These are phyloP conservation scores for Dermatemys mawii DNA, from an alignment of 2,113 vertebrate species.

Conservation along the genomic window DNA sequence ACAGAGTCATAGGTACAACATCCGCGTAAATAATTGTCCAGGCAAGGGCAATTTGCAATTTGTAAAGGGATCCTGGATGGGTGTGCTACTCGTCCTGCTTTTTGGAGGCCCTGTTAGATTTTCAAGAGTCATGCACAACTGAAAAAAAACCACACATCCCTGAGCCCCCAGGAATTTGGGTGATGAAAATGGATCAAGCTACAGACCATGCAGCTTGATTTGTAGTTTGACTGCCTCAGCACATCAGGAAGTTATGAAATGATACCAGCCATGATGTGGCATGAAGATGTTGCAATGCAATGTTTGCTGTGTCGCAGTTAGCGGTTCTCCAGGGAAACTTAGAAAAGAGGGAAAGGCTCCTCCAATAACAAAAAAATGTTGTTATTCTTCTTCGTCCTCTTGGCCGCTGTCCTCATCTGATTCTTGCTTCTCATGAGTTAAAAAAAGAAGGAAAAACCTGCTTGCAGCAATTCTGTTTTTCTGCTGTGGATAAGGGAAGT, in stretches of 20 bases:
- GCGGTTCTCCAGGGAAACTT: not conserved
- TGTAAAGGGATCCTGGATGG: not conserved
- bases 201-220: not conserved
- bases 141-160: not conserved
- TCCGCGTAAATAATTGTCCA: not conserved
- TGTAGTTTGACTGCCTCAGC: not conserved
- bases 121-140: not conserved
- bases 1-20: not conserved
- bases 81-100: not conserved
- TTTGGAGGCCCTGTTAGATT: not conserved
- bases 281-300: not conserved
- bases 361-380: fast-evolving
- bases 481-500: fast-evolving
- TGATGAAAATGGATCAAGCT: not conserved
- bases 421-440: not conserved
- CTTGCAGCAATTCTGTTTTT: fast-evolving
- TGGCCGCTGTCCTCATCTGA: not conserved
- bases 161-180: not conserved
- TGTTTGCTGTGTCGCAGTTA: not conserved
- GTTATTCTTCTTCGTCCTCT: not conserved
- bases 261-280: not conserved
- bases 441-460: not conserved
- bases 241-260: not conserved
- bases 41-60: too few relatives aligned
- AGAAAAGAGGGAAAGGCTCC: not conserved